phyloP scores from a whole-genome alignment of 2,113 vertebrate species.

The Thymallus thymallus region DNA sequence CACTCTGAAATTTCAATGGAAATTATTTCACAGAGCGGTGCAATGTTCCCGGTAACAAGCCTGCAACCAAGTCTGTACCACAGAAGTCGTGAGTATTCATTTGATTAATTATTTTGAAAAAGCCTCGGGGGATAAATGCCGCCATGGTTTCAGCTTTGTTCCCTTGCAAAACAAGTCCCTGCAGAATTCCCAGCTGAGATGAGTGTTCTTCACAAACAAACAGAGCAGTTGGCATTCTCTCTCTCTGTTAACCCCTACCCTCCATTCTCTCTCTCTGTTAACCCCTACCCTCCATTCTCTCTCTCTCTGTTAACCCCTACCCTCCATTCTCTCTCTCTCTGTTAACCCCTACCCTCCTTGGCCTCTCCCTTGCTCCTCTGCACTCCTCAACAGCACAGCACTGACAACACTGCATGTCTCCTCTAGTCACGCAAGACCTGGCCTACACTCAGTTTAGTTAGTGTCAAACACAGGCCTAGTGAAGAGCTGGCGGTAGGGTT shows the following conservation, averaged over 20 bases:
- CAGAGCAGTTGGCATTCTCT: conserved; percentile 1
- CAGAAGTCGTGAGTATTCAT: conserved; percentile 89
- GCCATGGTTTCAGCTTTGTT: conserved; percentile 26
- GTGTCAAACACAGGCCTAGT: no score
- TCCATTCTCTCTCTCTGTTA: no score
- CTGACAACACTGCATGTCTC: no score
- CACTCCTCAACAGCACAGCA: no score
- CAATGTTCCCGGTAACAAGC: conserved; percentile 84
- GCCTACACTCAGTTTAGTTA: no score
- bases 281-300: neutral
- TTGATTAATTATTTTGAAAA: conserved; percentile 40
- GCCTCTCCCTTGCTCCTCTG: no score
- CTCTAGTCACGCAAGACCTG: no score
- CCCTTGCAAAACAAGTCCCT: conserved; percentile 24
- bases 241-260: neutral
- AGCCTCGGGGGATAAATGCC: conserved; percentile 6
- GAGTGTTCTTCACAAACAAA: conserved; percentile 17
- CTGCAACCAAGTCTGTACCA: conserved; percentile 85
- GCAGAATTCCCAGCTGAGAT: conserved; percentile 15
- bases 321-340: conserved; percentile 9
- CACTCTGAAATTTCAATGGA: conserved; percentile 61
- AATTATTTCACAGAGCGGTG: conserved; percentile 87
- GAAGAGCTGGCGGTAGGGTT: no score
- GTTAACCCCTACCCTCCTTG: neutral
- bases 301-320: conserved; percentile 2